These are phyloP conservation scores for Ahaetulla prasina DNA, from an alignment of 2,113 vertebrate genomes.

Conservation along the genomic window DNA sequence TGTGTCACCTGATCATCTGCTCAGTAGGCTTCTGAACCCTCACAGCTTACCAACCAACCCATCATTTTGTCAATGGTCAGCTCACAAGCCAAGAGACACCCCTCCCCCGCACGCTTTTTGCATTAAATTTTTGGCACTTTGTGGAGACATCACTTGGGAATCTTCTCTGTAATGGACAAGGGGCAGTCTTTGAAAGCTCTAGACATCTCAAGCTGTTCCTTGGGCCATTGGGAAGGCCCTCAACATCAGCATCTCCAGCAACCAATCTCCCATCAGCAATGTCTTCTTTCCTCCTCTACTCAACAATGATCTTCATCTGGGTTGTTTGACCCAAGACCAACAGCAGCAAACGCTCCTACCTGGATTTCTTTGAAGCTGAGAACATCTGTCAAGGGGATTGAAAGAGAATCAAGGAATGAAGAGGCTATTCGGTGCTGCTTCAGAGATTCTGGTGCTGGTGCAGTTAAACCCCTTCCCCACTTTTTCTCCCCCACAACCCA, in stretches of 20 bases:
- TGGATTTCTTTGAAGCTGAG: neutral
- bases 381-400: neutral
- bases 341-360: neutral
- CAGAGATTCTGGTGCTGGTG: neutral
- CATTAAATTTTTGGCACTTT: neutral
- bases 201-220: neutral
- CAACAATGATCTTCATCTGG: neutral
- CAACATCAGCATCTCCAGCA: neutral
- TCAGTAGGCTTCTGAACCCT: neutral
- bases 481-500: neutral
- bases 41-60: neutral
- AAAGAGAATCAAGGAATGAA: neutral
- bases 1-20: no score
- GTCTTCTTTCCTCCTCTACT: neutral
- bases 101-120: fast-evolving
- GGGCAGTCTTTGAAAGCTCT: neutral
- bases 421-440: neutral
- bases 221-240: neutral
- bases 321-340: neutral
- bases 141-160: neutral
- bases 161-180: neutral
- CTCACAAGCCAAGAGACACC: neutral
- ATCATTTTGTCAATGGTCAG: neutral
- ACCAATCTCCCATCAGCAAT: neutral
- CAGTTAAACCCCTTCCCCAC: neutral